phyloP scores from a whole-genome alignment of 2,888 invertebrate species.

The Lapara coniferarum region DNA sequence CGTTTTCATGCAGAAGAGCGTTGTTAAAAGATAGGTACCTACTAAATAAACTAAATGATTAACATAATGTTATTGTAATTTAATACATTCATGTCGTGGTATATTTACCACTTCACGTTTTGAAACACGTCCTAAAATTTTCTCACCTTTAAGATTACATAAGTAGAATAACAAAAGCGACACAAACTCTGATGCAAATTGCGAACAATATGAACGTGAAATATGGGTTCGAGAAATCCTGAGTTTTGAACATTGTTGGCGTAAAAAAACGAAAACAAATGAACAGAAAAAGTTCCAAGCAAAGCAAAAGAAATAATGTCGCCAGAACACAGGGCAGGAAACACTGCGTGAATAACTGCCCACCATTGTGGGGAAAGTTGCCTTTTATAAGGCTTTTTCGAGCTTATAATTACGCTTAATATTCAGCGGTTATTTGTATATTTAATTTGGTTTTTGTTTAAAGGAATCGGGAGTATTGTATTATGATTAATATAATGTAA shows the following conservation, averaged over 20 bases:
- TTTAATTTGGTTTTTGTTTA: constrained; percentile 7
- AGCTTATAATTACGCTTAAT: constrained; percentile 39
- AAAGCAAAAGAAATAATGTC: constrained; percentile 62
- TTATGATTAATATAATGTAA: neutral
- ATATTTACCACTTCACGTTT: too few relatives aligned
- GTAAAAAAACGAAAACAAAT: constrained; percentile 71
- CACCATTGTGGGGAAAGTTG: constrained; percentile 47
- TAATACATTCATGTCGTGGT: too few relatives aligned
- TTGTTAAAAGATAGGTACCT: too few relatives aligned
- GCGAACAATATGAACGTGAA: constrained; percentile 80
- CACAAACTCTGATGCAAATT: constrained; percentile 10
- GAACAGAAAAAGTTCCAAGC: constrained; percentile 74
- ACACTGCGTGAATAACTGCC: constrained; percentile 75
- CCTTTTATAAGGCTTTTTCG: constrained; percentile 42
- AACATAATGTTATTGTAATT: too few relatives aligned
- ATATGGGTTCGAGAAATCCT: constrained; percentile 83
- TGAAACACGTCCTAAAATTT: neutral
- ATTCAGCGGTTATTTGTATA: constrained; percentile 27
- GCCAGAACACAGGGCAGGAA: constrained; percentile 73
- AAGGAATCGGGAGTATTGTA: neutral
- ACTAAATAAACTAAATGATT: too few relatives aligned
- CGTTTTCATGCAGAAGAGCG: too few relatives aligned
- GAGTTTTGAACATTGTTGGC: constrained; percentile 42
- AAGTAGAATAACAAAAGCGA: constrained; percentile 4
- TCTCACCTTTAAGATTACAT: neutral